Base-by-base conservation (phyloP, 2,888 invertebrate species). In the Habrosyne pyritoides region DNA sequence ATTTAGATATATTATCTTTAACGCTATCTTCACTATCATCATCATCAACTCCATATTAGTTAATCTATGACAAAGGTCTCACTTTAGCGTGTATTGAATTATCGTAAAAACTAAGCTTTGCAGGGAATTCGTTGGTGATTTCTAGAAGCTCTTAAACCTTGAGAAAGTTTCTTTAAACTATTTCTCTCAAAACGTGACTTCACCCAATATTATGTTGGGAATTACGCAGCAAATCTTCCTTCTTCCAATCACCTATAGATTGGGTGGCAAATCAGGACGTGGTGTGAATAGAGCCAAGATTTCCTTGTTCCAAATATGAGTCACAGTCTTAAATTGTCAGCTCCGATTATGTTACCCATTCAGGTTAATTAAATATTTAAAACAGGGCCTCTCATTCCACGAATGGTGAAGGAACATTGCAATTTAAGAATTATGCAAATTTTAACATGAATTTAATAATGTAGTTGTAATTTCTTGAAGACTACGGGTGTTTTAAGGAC, bases 281-380 rank as follows among this genome's bases (percentile, higher is more conserved):
- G 8, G 14, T 18, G 42, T 42, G 42, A 42, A 42, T 59, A 21
- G 52, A 54, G 52, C 47, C 21, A 28, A 53, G 30, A 57, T 61
- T 66, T 66, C 61, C 61, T 54, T 50, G 46, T 60, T 52, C 28
- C 53, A 47, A 47, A 52, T 54, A 28, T 50, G 48, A 51, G 56
- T 57, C 52, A n/a, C 4, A 47, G 60, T 61, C 52, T 63, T 67
- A 67, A 67, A 65, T 67, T 63, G 61, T 60, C 58, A 59, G 63
- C 59, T 59, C 47, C 28, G 54, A 42, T 36, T 14, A 18, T 42
- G 42, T 18, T 42, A 36, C 42, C 42, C 18, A 42, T 42, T 42
- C 42, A 42, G 42, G 18, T 42, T 42, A 42, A 42, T 42, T 18
- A 42, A 42, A 42, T 42, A 42, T 42, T 42, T 42, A 42, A 42